phyloP scores from a whole-genome alignment of 2,888 invertebrate species.

The Gastracanthus pulcherrimus region DNA sequence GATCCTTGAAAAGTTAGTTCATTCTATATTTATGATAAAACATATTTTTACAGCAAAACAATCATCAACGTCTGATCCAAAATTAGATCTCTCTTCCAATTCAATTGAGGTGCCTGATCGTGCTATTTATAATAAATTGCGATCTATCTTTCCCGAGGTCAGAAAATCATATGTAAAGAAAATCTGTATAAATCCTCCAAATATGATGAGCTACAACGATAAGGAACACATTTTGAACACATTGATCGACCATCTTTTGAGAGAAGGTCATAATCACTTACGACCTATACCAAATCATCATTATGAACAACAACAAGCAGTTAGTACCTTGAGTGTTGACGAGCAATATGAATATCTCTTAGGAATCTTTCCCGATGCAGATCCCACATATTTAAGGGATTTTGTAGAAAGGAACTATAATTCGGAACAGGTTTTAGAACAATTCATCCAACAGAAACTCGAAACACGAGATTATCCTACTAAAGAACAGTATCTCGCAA shows the following conservation, averaged over 20 bases:
- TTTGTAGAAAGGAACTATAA: slow-evolving; percentile 53
- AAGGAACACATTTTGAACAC: slow-evolving; percentile 76
- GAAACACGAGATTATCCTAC: slow-evolving; percentile 69
- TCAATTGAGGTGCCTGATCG: slow-evolving; percentile 6
- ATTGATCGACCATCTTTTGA: slow-evolving; percentile 75
- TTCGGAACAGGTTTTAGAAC: slow-evolving; percentile 60
- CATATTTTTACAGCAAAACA: neutral
- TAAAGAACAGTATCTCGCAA: slow-evolving; percentile 52
- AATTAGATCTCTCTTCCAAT: too few relatives aligned
- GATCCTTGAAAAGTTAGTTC: too few relatives aligned
- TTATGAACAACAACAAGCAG: neutral
- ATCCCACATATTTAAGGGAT: slow-evolving; percentile 68
- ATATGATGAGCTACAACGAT: slow-evolving; percentile 72
- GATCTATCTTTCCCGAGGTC: slow-evolving; percentile 64
- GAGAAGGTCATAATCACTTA: slow-evolving; percentile 68
- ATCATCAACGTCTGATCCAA: neutral
- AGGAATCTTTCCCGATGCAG: slow-evolving; percentile 72
- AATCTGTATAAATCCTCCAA: slow-evolving; percentile 59
- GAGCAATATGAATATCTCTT: slow-evolving; percentile 53
- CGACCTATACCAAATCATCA: neutral
- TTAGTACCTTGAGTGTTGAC: slow-evolving; percentile 33
- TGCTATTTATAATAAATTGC: slow-evolving; percentile 60
- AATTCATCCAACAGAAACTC: slow-evolving; percentile 67
- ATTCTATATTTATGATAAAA: too few relatives aligned
- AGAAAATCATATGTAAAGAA: slow-evolving; percentile 61